Conservation (phyloP, 2,797 vertebrate species). For the Enteromius thamalakanensis region DNA sequence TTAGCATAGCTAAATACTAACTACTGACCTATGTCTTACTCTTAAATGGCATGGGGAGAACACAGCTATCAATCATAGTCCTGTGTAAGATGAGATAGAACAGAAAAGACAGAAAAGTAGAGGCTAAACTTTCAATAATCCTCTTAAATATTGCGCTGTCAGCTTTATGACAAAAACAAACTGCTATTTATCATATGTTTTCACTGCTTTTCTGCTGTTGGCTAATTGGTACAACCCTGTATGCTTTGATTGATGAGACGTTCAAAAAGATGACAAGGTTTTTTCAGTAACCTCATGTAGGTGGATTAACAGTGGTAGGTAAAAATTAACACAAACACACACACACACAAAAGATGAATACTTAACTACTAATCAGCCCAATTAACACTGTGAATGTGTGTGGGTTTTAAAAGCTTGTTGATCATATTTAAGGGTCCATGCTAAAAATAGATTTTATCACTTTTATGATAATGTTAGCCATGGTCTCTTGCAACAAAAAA, state of each 20-base stretch:
- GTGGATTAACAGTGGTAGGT: constrained; percentile 14
- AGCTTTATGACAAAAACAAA: neutral
- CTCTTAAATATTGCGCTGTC: constrained; percentile 6
- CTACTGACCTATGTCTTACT: neutral
- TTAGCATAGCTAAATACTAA: constrained; percentile 14
- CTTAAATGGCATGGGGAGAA: neutral
- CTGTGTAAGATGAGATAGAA: neutral
- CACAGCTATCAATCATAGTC: neutral
- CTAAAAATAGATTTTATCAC: neutral
- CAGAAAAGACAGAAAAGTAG: neutral
- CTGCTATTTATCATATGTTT: neutral
- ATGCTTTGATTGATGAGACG: constrained; percentile 6
- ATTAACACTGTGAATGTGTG: neutral
- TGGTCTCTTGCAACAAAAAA: neutral
- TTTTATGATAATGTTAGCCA: neutral
- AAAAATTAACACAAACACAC: neutral
- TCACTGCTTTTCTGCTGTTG: neutral
- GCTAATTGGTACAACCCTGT: neutral
- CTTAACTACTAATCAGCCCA: neutral
- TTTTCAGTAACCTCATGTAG: constrained; percentile 22
- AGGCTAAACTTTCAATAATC: neutral
- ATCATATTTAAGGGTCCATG: neutral
- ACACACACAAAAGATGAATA: neutral
- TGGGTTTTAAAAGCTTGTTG: constrained; percentile 3
- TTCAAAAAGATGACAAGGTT: neutral